phyloP scores from a whole-genome alignment of 2,888 invertebrate species.

The Thymelicus lineola region DNA sequence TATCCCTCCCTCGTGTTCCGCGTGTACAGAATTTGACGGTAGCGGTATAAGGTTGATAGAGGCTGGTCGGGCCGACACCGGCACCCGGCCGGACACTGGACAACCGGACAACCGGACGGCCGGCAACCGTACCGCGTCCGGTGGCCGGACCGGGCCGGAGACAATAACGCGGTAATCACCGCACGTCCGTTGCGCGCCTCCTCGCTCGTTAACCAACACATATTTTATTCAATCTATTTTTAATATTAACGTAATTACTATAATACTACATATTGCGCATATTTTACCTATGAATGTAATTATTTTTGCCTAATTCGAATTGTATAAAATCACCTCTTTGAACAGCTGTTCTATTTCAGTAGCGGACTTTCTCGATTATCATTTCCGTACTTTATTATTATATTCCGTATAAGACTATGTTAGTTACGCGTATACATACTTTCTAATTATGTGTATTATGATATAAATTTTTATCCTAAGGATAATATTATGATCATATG shows the following conservation, averaged over 20 bases:
- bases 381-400: conserved; percentile 39
- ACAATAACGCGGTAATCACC: conserved; percentile 66
- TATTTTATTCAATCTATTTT: conserved; percentile 85
- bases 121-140: conserved; percentile 19
- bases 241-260: conserved; percentile 84
- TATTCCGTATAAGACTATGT: conserved; percentile 81
- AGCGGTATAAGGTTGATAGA: conserved; percentile 49
- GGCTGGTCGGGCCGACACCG: conserved; percentile 43
- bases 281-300: conserved; percentile 84
- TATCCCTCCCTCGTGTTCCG: conserved; percentile 51
- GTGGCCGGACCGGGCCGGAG: conserved; percentile 52
- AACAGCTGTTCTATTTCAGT: conserved; percentile 79
- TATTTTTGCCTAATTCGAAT: conserved; percentile 84
- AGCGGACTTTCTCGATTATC: conserved; percentile 79
- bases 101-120: conserved; percentile 44
- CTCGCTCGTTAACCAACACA: conserved; percentile 82
- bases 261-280: conserved; percentile 81
- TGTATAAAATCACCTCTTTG: conserved; percentile 83
- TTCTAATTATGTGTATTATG: conserved; percentile 83
- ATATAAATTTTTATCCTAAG: conserved; percentile 84
- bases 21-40: conserved; percentile 52
- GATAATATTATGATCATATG: conserved; percentile 80
- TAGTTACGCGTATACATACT: conserved; percentile 83
- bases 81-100: conserved; percentile 33
- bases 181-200: conserved; percentile 66